Percentiles rank a stretch among this genome's conserved stretches.
phyloP scores from a whole-genome alignment of 2,797 vertebrate species.

The Pseudochirops cupreus region DNA sequence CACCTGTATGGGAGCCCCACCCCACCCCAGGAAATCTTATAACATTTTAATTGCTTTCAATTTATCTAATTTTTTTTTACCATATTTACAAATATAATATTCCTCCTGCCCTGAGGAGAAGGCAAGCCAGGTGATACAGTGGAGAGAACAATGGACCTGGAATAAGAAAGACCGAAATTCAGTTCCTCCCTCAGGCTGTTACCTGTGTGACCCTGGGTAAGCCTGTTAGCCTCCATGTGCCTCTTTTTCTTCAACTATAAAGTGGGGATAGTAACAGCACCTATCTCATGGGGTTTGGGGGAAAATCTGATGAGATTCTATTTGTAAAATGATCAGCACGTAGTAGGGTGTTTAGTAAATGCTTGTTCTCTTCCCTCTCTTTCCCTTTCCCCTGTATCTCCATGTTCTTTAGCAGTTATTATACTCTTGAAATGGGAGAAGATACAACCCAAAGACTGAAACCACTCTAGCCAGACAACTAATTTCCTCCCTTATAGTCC shows the following conservation, averaged over 20 bases:
- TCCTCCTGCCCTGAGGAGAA: not conserved
- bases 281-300: not conserved
- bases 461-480: not conserved
- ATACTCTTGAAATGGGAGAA: not conserved
- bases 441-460: not conserved
- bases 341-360: not conserved
- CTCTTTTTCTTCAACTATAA: not conserved
- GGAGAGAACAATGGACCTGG: not conserved
- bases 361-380: not conserved
- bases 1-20: not conserved
- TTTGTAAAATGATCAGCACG: not conserved
- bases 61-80: not conserved
- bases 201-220: not conserved
- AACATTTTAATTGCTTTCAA: not conserved
- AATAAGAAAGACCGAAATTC: not conserved
- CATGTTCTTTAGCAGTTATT: not conserved
- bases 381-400: not conserved
- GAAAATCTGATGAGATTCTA: not conserved
- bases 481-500: not conserved
- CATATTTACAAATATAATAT: not conserved
- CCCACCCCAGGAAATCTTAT: not conserved
- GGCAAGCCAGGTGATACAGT: not conserved
- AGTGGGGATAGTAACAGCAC: not conserved
- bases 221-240: not conserved
- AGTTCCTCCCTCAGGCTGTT: not conserved